phyloP scores from a whole-genome alignment of 2,113 vertebrate genomes.

The Syrmaticus mikado region DNA sequence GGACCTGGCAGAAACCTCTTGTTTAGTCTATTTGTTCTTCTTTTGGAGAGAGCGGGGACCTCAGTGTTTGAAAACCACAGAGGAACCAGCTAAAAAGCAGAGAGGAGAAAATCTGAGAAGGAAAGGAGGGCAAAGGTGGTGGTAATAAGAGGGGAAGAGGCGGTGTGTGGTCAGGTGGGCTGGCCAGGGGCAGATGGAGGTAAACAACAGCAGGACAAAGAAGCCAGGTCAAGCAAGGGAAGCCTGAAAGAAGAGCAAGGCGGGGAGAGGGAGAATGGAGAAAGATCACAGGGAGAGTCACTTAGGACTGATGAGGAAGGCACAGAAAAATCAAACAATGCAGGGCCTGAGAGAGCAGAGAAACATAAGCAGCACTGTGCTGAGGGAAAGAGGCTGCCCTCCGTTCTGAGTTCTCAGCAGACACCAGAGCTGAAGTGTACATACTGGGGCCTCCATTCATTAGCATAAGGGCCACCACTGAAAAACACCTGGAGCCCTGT shows the following conservation, averaged over 20 bases:
- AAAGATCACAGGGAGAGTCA: fast-evolving
- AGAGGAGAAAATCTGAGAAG: not conserved
- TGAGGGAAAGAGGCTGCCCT: not conserved
- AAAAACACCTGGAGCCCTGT: not conserved
- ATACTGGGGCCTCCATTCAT: not conserved
- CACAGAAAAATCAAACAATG: not conserved
- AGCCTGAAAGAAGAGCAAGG: not conserved
- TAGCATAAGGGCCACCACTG: not conserved
- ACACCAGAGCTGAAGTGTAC: not conserved
- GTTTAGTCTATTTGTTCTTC: conserved; percentile 11
- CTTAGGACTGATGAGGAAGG: not conserved
- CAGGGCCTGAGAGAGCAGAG: not conserved
- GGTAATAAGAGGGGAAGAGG: not conserved
- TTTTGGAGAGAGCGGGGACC: not conserved
- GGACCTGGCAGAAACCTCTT: conserved; percentile 14
- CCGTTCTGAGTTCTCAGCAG: not conserved
- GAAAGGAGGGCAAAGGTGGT: not conserved
- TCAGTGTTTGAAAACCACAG: not conserved
- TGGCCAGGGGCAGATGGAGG: not conserved
- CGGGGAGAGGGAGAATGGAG: not conserved
- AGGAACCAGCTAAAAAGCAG: not conserved
- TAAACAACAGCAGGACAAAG: not conserved
- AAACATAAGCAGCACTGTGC: not conserved
- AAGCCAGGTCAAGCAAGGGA: not conserved
- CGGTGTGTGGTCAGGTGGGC: not conserved